Base-by-base conservation (phyloP, 2,113 vertebrate species). In the Poicephalus gulielmi region DNA sequence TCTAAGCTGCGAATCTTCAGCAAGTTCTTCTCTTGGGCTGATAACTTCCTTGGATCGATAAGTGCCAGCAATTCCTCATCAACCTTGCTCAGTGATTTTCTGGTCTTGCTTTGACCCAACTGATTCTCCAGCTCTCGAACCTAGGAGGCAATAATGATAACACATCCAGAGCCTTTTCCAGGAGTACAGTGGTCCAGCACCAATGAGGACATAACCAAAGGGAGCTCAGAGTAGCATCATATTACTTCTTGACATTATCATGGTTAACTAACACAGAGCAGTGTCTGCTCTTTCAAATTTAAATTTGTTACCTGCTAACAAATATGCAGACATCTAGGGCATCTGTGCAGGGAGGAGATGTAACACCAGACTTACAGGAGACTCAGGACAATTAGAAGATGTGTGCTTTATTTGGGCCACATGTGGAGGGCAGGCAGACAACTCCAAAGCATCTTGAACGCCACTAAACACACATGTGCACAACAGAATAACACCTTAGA, bases 91-190 rank as follows among this genome's bases (percentile, higher is more conserved):
- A 96, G 74, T 10, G 97, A 97, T 7, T 52, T 14, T 77, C 94
- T 97, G 75, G 93, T 98, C 88, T 70, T 98, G 11, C 86, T 91
- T 35, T 97, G 98, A 37, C 94, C 96, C 94, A 99, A 28, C 81
- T 99, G 99, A 88, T 96, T 98, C 97, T 99, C 99, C 41, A 99
- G 98, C 39, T 99, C 99, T 53, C 98, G 98, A 30, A 99, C 97
- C 99, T 99, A 68, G 46, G 41, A 86, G 64, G 31, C 43, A 92
- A 80, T 1, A 63, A 69, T 6, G 18, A 81, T 35, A 52, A 60
- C 7, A 55, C 15, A 50, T 11, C 13, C 20, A 63, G 41, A 67
- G 30, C n/a, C 41, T 62, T 41, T 8, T 73, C 17, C 2, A 8
- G 11, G 16, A 37, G 6, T 5, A 37, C 44, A 71, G 23, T 4